Evolutionary conservation across 2,797 vertebrate species (phyloP), one percentile per base, ranked within the genome.

Genomic region (Hippocampus kuda): DNA sequence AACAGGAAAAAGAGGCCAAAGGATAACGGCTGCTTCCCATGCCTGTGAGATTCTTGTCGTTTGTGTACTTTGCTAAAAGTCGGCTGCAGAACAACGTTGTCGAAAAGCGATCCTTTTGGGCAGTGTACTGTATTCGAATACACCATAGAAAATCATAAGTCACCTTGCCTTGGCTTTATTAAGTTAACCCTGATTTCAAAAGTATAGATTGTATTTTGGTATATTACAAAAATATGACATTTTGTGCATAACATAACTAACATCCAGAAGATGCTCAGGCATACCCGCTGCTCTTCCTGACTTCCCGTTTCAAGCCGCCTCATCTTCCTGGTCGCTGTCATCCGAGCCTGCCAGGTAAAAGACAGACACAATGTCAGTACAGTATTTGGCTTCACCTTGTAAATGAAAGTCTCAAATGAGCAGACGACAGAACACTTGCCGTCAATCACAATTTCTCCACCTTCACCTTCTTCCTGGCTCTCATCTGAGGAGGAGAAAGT

Each of bases 311-410:
- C 88, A 67, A n/a, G 66, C 83, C 56, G 80, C 79, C 16, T 86
- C 88, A 22, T 88, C 89, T 64, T 88, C 89, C 75, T 86, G 86
- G 44, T 91, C 89, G 9, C 89, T 90, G 77, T 92, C 89, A 42
- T 88, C 90, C 2, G 90, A 90, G 38, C 85, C 92, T 92, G 53
- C 72, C 26, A 72, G 59, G 77, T 41, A 66, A 24, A 1, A 44
- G 69, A 16, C 41, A 2, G 18, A 63, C 68, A 38, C 6, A 38
- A 38, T 71, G 20, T 70, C 65, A 54, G 20, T 44, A 68, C 65
- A 51, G 20, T 44, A 68, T 48, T 30, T 30, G 44, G 5, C 62
- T 8, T 42, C 10, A 44, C n/a, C 42, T 57, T 44, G 34, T 18
- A 22, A 7, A 67, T 10, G 2, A 9, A 22, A 60, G 34, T 24